Percentiles rank a stretch among this genome's conserved stretches.
phyloP scores from a whole-genome alignment of 1,140 invertebrate species.

The Ceratosolen solmsi region DNA sequence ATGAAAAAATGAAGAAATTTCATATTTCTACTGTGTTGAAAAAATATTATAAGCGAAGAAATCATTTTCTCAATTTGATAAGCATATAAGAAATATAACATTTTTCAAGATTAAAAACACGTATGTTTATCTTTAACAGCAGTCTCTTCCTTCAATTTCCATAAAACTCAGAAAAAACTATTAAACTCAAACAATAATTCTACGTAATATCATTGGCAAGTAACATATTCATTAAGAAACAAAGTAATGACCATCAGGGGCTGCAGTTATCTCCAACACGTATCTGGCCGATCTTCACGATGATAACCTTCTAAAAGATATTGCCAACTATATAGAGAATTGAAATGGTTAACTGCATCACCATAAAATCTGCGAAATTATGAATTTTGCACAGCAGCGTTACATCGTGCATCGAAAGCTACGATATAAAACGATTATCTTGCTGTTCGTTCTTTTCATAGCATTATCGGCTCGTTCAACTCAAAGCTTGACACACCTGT shows the following conservation, averaged over 20 bases:
- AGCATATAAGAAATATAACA: background rate
- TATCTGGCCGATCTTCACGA: conserved; percentile 19
- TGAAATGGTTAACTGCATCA: background rate
- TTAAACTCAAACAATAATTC: conserved; percentile 5
- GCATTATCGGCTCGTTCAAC: conserved; percentile 7
- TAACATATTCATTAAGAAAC: conserved; percentile 48
- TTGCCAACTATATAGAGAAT: background rate
- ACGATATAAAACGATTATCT: conserved; percentile 26
- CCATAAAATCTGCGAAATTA: conserved; percentile 43
- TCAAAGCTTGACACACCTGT: conserved; percentile 42
- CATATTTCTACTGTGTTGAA: background rate
- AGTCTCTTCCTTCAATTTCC: background rate
- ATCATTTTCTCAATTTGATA: background rate
- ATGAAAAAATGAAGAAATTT: background rate
- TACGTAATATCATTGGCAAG: background rate
- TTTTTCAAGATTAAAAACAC: background rate
- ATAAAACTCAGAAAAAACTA: background rate
- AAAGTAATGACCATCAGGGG: conserved; percentile 30
- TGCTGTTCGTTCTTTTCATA: background rate
- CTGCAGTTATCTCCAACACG: conserved; percentile 2
- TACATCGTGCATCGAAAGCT: conserved; percentile 2
- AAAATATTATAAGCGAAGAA: background rate
- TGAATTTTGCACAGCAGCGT: conserved; percentile 24
- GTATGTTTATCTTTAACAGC: background rate
- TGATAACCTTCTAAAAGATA: conserved; percentile 31